These are phyloP conservation scores for Spodoptera littoralis DNA, from an alignment of 2,888 invertebrate species.

Conservation along the genomic window DNA sequence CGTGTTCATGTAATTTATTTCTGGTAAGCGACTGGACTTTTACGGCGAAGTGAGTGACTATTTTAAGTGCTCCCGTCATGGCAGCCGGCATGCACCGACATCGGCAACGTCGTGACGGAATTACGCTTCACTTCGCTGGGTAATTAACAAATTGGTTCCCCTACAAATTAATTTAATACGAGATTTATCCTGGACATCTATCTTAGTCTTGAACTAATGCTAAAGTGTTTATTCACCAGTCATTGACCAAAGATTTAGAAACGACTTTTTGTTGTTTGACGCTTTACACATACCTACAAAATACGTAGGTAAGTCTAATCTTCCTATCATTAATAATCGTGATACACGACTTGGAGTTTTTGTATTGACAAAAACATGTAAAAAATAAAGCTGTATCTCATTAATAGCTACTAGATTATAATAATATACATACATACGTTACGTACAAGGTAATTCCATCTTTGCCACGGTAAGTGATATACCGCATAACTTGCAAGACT, in stretches of 20 bases:
- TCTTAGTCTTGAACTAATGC: constrained; percentile 20
- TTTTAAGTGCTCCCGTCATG: constrained; percentile 67
- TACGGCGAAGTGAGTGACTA: constrained; percentile 67
- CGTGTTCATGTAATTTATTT: constrained; percentile 59
- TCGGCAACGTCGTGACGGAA: constrained; percentile 58
- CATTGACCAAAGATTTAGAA: constrained; percentile 22
- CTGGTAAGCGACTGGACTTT: constrained; percentile 67
- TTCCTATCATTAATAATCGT: constrained; percentile 43
- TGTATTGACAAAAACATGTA: constrained; percentile 17
- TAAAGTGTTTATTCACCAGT: constrained; percentile 17
- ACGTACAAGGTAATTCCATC: constrained; percentile 21
- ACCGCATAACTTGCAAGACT: constrained; percentile 29
- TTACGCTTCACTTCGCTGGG: constrained; percentile 60
- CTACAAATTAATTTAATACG: constrained; percentile 62
- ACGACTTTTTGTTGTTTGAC: constrained; percentile 17
- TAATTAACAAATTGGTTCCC: constrained; percentile 76
- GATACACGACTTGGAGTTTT: constrained; percentile 41
- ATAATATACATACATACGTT: background rate
- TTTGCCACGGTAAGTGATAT: constrained; percentile 11
- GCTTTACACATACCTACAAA: background rate
- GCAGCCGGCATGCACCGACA: constrained; percentile 42
- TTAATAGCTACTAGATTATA: constrained; percentile 4
- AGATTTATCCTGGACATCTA: constrained; percentile 61
- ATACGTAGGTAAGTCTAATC: constrained; percentile 16
- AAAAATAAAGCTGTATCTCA: constrained; percentile 10